Conservation (phyloP, 2,888 invertebrate genomes). For the Megalurothrips usitatus region DNA sequence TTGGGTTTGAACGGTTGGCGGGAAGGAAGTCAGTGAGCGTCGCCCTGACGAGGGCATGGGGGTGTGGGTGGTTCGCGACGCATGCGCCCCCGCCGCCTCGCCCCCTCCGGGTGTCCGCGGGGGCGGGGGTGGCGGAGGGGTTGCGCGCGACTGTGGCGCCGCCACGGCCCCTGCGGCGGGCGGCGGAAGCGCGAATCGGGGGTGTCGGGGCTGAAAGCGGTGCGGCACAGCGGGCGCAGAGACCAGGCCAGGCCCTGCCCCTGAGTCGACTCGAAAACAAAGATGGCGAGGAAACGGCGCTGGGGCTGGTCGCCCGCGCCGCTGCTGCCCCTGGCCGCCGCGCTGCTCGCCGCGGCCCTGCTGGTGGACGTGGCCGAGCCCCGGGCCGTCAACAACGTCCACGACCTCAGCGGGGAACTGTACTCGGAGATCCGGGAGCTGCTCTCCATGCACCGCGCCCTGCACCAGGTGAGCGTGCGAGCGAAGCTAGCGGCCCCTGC, state of each 20-base stretch:
- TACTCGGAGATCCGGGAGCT: constrained; percentile 54
- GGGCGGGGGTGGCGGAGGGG: neutral
- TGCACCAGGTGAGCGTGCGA: constrained; percentile 42
- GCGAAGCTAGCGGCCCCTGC: neutral
- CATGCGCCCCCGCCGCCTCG: neutral
- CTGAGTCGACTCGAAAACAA: neutral
- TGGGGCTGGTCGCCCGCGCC: neutral
- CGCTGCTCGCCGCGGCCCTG: neutral
- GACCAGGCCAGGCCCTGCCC: neutral
- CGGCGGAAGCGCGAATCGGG: no score
- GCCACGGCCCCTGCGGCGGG: neutral
- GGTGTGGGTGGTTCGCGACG: neutral
- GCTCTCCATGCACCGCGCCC: constrained; percentile 47
- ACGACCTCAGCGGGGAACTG: constrained; percentile 45
- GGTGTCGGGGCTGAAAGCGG: neutral
- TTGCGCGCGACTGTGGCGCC: neutral
- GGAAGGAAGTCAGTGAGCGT: no score
- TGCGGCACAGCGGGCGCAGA: neutral
- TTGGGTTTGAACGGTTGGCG: neutral
- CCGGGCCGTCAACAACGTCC: neutral
- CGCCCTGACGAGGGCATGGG: neutral
- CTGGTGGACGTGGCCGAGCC: neutral
- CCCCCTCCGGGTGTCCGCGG: neutral
- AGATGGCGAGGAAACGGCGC: constrained; percentile 13
- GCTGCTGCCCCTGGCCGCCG: neutral